Evolutionary conservation across 2,113 vertebrate genomes (phyloP).

Genomic region (Anseranas semipalmata): DNA sequence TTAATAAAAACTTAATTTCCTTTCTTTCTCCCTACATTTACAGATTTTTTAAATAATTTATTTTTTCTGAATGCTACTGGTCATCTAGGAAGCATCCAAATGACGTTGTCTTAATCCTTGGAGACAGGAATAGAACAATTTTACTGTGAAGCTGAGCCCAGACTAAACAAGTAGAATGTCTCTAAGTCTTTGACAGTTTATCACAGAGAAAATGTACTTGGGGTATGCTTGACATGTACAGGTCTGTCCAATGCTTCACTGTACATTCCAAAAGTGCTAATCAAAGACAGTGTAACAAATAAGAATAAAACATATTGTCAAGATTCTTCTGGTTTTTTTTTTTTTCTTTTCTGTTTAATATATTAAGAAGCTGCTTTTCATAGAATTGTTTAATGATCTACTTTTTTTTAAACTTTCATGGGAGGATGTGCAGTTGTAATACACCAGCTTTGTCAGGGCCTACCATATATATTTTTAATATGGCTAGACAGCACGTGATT

Average conservation of each 20-base stretch:
- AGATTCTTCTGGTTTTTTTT: neutral
- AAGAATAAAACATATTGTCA: neutral
- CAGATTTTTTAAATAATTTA: slow-evolving; percentile 23
- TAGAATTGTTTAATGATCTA: neutral
- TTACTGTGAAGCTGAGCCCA: neutral
- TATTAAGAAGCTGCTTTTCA: neutral
- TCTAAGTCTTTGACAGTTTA: neutral
- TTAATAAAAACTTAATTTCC: slow-evolving; percentile 77
- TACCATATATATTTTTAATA: neutral
- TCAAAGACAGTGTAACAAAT: neutral
- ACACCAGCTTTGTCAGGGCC: neutral
- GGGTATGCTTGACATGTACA: neutral
- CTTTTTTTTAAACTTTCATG: neutral
- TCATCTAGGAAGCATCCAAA: neutral
- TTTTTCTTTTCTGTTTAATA: neutral
- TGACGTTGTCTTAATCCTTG: neutral
- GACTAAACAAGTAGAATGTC: neutral
- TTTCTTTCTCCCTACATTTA: slow-evolving; percentile 46
- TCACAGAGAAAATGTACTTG: neutral
- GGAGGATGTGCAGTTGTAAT: neutral
- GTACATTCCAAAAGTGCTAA: neutral
- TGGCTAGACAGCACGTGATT: neutral
- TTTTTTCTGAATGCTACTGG: slow-evolving; percentile 13
- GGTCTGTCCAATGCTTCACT: neutral
- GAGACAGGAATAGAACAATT: neutral